Evolutionary conservation across 2,888 invertebrate species (phyloP).

Genomic region (Euclidia mi): DNA sequence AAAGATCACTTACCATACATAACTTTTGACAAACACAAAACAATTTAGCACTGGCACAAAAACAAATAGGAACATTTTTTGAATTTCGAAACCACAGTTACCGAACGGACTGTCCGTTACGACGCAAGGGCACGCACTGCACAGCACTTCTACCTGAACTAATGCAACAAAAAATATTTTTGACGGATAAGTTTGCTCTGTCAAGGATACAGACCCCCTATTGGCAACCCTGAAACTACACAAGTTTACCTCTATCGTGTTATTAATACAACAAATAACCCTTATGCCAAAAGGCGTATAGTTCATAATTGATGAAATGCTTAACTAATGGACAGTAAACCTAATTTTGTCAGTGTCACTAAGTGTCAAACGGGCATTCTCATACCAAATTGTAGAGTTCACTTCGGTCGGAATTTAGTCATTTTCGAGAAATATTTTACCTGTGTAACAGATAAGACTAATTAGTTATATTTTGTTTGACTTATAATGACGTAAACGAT

Average conservation of each 20-base stretch:
- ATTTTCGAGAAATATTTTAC: slow-evolving; percentile 80
- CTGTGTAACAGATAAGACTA: slow-evolving; percentile 79
- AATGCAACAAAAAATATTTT: slow-evolving; percentile 79
- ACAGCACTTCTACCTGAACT: slow-evolving; percentile 73
- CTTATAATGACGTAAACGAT: slow-evolving; percentile 68
- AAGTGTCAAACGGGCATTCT: slow-evolving; percentile 45
- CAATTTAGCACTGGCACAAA: slow-evolving; percentile 19
- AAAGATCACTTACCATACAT: slow-evolving; percentile 31
- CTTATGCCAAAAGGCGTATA: slow-evolving; percentile 11
- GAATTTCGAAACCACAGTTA: slow-evolving; percentile 48
- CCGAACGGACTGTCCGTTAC: slow-evolving; percentile 66
- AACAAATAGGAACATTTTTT: slow-evolving; percentile 25
- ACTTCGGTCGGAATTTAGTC: slow-evolving; percentile 67
- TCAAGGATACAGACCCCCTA: slow-evolving; percentile 80
- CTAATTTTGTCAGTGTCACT: slow-evolving; percentile 33
- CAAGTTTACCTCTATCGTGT: slow-evolving; percentile 33
- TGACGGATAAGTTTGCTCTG: slow-evolving; percentile 81
- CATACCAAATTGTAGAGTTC: slow-evolving; percentile 37
- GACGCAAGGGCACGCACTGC: slow-evolving; percentile 70
- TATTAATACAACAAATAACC: neutral
- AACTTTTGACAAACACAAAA: slow-evolving; percentile 22
- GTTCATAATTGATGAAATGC: slow-evolving; percentile 30
- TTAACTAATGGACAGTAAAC: neutral
- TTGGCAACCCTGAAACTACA: slow-evolving; percentile 56
- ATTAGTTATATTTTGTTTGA: slow-evolving; percentile 86